Percentiles rank a stretch among this genome's conserved stretches.
Evolutionary conservation across 2,888 invertebrate genomes (phyloP).

Genomic region (Drosophila basisetae): DNA sequence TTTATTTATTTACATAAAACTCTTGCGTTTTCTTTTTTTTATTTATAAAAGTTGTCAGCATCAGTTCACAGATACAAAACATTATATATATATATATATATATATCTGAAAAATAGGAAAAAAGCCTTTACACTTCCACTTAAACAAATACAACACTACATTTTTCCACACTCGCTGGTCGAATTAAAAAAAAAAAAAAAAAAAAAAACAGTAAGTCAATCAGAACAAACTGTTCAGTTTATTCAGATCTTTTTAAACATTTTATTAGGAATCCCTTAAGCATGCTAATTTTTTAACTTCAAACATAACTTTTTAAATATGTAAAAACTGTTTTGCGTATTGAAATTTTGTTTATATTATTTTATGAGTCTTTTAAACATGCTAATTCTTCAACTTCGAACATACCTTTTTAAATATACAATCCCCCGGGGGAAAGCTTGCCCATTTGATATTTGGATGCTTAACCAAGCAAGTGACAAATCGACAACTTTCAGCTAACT

Average conservation of each 20-base stretch:
- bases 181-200: neutral
- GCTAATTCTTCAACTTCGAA: neutral
- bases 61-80: neutral
- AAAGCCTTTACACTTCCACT: too few species aligned
- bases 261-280: neutral
- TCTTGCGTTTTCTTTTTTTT: neutral
- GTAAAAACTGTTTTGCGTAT: neutral
- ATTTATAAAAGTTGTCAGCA: neutral
- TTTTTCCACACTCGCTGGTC: neutral
- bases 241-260: neutral
- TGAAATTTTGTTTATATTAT: neutral
- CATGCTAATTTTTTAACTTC: neutral
- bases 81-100: neutral
- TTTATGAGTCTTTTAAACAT: neutral
- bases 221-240: neutral
- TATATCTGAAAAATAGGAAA: too few species aligned
- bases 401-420: neutral
- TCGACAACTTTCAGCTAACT: constrained; percentile 35
- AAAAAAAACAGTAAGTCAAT: neutral
- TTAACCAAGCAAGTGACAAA: constrained; percentile 71
- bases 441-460: constrained; percentile 18
- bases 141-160: neutral
- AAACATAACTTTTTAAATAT: neutral
- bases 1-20: neutral
- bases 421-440: neutral